Conservation (phyloP, 2,888 invertebrate species). For the Allolobophora icterica region DNA sequence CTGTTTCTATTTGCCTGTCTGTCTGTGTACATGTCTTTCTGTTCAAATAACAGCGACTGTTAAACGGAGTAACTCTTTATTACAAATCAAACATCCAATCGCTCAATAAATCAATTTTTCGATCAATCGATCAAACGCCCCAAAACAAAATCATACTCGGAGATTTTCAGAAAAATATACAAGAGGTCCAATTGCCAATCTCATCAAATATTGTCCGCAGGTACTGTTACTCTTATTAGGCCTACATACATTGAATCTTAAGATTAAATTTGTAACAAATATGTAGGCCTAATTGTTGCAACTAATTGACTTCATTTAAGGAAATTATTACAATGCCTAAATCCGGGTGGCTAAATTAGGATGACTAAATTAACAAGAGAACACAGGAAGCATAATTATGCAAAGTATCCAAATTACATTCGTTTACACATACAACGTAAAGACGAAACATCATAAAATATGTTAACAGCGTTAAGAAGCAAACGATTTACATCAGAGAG, state of each 20-base stretch:
- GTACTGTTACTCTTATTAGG: neutral
- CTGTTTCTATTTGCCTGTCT: too few relatives aligned
- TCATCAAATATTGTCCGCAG: neutral
- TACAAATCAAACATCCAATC: neutral
- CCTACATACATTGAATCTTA: neutral
- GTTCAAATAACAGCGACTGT: too few relatives aligned
- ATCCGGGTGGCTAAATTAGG: neutral
- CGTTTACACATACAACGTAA: neutral
- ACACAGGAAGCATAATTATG: neutral
- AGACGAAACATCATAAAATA: neutral
- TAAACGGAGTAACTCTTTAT: neutral
- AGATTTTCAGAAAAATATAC: neutral
- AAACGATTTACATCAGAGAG: neutral
- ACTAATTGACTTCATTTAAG: neutral
- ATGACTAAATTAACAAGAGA: neutral
- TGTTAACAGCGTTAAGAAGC: neutral
- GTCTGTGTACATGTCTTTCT: too few relatives aligned
- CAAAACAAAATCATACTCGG: neutral
- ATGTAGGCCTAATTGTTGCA: neutral
- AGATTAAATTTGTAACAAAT: neutral
- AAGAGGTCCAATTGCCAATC: neutral
- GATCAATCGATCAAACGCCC: neutral
- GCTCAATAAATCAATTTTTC: neutral
- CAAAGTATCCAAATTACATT: too few relatives aligned
- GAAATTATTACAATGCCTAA: neutral